A percentile compares a stretch with the other conserved stretches of the same genome.
Conservation (phyloP, 1,140 invertebrate genomes). For the Eulimnadia texana region DNA sequence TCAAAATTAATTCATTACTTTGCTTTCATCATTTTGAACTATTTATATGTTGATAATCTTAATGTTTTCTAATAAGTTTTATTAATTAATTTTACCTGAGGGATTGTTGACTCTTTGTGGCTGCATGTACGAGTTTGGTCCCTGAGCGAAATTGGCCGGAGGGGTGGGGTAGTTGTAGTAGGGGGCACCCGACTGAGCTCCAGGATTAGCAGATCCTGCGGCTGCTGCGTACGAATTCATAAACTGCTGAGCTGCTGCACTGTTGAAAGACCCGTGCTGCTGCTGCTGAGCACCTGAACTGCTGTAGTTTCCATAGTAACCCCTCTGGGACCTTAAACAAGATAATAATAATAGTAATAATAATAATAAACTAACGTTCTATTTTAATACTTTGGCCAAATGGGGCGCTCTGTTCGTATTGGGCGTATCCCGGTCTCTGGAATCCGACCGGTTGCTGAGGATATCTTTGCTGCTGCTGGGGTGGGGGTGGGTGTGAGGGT, state of each 20-base stretch:
- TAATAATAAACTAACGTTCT: no score
- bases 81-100: background rate
- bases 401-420: background rate
- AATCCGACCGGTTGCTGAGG: background rate
- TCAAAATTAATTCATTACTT: no score
- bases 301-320: no score
- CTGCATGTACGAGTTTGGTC: background rate
- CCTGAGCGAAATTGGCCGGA: background rate
- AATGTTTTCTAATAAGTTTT: no score
- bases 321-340: no score
- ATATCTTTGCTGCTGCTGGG: background rate
- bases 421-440: background rate
- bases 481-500: no score
- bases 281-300: no score
- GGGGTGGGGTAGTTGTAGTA: background rate
- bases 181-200: background rate
- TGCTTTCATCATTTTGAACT: no score
- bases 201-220: background rate
- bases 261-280: background rate
- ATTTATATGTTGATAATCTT: no score
- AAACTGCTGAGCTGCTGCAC: background rate
- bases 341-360: no score
- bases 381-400: background rate
- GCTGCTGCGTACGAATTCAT: background rate
- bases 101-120: background rate